phyloP scores from a whole-genome alignment of 2,888 invertebrate species.

The Pristionchus japonicus region DNA sequence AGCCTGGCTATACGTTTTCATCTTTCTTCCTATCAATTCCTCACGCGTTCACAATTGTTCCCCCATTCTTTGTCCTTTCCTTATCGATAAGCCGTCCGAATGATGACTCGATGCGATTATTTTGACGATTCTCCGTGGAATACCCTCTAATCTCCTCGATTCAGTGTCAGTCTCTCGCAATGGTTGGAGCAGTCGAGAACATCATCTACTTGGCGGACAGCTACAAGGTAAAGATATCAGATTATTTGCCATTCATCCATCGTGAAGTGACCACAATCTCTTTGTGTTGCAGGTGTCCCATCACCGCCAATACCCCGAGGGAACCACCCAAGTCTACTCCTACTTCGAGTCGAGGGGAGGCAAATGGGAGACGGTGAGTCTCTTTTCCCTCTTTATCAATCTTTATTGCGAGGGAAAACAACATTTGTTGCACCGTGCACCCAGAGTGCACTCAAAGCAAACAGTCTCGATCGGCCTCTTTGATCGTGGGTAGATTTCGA shows the following conservation, averaged over 20 bases:
- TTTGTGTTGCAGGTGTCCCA: slow-evolving; percentile 74
- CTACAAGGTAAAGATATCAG: slow-evolving; percentile 76
- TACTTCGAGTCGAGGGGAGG: slow-evolving; percentile 79
- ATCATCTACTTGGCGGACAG: slow-evolving; percentile 76
- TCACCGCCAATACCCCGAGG: slow-evolving; percentile 77
- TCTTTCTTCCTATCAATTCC: background rate
- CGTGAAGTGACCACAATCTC: too few relatives aligned
- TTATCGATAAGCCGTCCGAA: background rate
- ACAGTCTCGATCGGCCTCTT: too few relatives aligned
- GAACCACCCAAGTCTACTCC: slow-evolving; percentile 77
- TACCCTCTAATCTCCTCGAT: background rate
- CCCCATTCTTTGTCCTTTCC: background rate
- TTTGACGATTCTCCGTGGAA: background rate
- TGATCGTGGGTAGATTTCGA: too few relatives aligned
- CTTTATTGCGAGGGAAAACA: too few relatives aligned
- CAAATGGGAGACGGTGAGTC: slow-evolving; percentile 75
- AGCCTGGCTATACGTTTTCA: background rate
- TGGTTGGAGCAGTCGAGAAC: slow-evolving; percentile 72
- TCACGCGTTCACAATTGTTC: slow-evolving; percentile 18
- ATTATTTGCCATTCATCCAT: too few relatives aligned
- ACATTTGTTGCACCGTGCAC: too few relatives aligned
- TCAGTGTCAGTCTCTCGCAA: background rate
- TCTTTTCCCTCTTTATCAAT: background rate
- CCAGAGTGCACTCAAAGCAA: too few relatives aligned
- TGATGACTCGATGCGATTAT: background rate